Evolutionary conservation across 2,113 vertebrate genomes (phyloP), one percentile per base, ranked within the genome.

Genomic region (Eurystomus gularis): DNA sequence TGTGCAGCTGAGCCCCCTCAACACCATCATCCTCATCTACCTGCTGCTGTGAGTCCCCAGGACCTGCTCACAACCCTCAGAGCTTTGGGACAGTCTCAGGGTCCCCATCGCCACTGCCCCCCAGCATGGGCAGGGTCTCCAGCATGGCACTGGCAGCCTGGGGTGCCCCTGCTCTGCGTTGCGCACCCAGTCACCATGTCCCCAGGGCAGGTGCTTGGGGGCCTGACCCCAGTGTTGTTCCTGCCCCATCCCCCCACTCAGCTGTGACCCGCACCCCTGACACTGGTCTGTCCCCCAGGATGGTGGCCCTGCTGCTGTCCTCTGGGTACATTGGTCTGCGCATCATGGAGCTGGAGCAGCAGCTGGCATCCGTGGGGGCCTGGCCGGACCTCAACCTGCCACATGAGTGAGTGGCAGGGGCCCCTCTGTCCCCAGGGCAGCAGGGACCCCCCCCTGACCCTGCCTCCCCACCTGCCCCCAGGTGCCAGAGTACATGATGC

Each of bases 321-420:
- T 99, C 98, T 0, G 98, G 98, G 25, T 99, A 99, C 96, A 98
- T 99, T 2, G 98, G 98, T 13, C 95, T 99, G 71, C 98, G 99
- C 37, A 98, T 99, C 3, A 81, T 96, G 48, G 98, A 98, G 61
- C 94, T 99, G 93, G 99, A 99, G 89, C 97, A 99, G 83, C 99
- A 98, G 97, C 94, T 99, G 93, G 97, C 58, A 0, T 97, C 98
- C 0, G 52, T 96, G 4, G 98, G 98, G 26, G 98, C 98, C 3
- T 94, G 98, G 93, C 97, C 98, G 0, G 96, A 98, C 79, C 97
- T 98, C 94, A 97, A 69, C 60, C 9, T 58, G 35, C 48, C 75
- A 5, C 82, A 70, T 11, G 82, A 57, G 91, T 96, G 90, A 97
- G 95, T 84, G 46, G 29, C 10, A 25, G 6, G 13, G 55, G 55